Percentiles rank a stretch among this genome's conserved stretches.
Conservation (phyloP, 2,888 invertebrate species). For the Drosophila eohydei region DNA sequence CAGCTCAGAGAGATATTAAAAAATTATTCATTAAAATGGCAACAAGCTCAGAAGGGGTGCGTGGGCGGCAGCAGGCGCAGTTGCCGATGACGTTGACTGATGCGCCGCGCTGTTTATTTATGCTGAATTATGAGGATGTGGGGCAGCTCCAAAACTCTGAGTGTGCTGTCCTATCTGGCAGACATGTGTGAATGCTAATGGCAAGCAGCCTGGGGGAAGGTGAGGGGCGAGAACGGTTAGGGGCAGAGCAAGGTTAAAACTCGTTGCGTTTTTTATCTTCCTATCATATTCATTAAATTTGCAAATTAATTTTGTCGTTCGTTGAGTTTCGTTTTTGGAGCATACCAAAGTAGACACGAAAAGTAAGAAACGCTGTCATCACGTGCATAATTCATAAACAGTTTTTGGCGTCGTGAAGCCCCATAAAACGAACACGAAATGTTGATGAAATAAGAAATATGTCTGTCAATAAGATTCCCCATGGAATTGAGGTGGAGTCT, state of each 20-base stretch:
- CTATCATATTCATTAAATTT: constrained; percentile 72
- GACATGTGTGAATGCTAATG: constrained; percentile 49
- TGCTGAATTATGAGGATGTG: constrained; percentile 41
- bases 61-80: constrained; percentile 9
- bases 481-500: constrained; percentile 1
- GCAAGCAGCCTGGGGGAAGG: constrained; percentile 1
- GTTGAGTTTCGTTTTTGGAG: constrained; percentile 69
- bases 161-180: constrained; percentile 23
- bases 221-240: not conserved
- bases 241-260: constrained; percentile 13
- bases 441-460: constrained; percentile 36
- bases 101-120: constrained; percentile 59
- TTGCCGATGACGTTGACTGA: constrained; percentile 68
- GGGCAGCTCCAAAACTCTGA: constrained; percentile 16
- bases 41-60: not conserved
- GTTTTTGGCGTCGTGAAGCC: constrained; percentile 38
- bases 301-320: constrained; percentile 74
- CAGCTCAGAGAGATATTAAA: constrained; percentile 51
- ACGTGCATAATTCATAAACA: constrained; percentile 62
- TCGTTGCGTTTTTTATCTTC: constrained; percentile 33
- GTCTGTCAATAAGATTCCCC: constrained; percentile 26
- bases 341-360: constrained; percentile 40
- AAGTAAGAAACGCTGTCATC: constrained; percentile 11
- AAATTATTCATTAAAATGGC: constrained; percentile 73
- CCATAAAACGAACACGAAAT: constrained; percentile 20